Percentiles rank a stretch among this genome's conserved stretches.
These are phyloP conservation scores for Drosophila mojavensis DNA, from an alignment of 1,140 invertebrate genomes.

Conservation along the genomic window DNA sequence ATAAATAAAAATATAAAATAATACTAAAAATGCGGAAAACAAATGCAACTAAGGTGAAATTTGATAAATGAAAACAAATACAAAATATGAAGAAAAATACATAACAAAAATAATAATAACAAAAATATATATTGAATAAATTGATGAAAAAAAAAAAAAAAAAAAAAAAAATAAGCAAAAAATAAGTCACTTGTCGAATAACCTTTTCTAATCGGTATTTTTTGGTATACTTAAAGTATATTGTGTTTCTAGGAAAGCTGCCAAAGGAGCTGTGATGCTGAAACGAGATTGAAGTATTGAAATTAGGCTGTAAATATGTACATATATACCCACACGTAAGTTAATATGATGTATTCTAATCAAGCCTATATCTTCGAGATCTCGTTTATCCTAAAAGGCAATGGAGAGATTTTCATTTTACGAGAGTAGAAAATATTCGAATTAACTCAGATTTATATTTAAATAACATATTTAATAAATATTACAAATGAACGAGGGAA, in stretches of 20 bases:
- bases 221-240: too few relatives aligned
- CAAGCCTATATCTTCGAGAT: too few relatives aligned
- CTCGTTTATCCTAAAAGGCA: too few relatives aligned
- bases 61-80: slow-evolving; percentile 48
- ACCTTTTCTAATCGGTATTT: too few relatives aligned
- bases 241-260: too few relatives aligned
- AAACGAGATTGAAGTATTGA: background rate
- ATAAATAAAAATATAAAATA: slow-evolving; percentile 7
- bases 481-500: too few relatives aligned
- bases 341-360: too few relatives aligned
- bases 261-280: background rate
- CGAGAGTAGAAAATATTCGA: too few relatives aligned
- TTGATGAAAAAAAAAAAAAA: slow-evolving; percentile 2
- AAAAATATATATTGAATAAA: slow-evolving; percentile 20
- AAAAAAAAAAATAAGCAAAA: slow-evolving; percentile 7
- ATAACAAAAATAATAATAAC: slow-evolving; percentile 16
- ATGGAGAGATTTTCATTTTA: too few relatives aligned
- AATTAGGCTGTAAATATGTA: background rate
- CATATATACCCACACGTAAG: too few relatives aligned
- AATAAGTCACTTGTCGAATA: background rate
- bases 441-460: too few relatives aligned
- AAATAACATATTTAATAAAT: too few relatives aligned
- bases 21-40: slow-evolving; percentile 20
- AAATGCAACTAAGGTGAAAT: slow-evolving; percentile 74
- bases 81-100: slow-evolving; percentile 42